Evolutionary conservation across 2,888 invertebrate species (phyloP).

Genomic region (Heliconius sara): DNA sequence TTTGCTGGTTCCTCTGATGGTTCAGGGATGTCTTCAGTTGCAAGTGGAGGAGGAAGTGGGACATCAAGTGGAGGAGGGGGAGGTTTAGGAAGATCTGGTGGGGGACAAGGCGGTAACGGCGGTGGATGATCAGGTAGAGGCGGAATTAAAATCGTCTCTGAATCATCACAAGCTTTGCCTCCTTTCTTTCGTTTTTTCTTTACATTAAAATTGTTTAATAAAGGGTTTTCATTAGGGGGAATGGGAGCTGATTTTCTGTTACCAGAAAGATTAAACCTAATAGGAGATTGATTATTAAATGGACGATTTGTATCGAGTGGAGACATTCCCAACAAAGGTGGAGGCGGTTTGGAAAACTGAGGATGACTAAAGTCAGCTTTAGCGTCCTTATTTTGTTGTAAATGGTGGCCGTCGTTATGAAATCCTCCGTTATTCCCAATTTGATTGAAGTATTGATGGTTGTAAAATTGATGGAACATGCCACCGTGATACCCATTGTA

Average conservation of each 20-base stretch:
- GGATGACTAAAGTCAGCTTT: conserved; percentile 62
- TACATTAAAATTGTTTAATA: conserved; percentile 75
- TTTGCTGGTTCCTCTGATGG: conserved; percentile 64
- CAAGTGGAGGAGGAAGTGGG: conserved; percentile 76
- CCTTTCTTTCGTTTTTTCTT: conserved; percentile 90
- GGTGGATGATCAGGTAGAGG: conserved; percentile 85
- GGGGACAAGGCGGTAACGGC: conserved; percentile 80
- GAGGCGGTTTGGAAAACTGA: conserved; percentile 70
- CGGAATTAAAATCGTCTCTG: conserved; percentile 62
- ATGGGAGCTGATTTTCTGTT: conserved; percentile 72
- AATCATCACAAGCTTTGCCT: conserved; percentile 84
- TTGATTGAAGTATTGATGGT: conserved; percentile 77
- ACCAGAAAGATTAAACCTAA: conserved; percentile 78
- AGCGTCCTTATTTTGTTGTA: conserved; percentile 65
- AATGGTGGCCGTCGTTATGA: conserved; percentile 63
- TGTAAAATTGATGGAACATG: conserved; percentile 79
- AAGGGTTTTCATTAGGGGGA: conserved; percentile 72
- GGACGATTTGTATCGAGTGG: conserved; percentile 74
- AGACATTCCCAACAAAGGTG: conserved; percentile 76
- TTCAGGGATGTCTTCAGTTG: conserved; percentile 72
- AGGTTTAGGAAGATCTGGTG: conserved; percentile 73
- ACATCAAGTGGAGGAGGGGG: conserved; percentile 69
- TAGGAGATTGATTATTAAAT: conserved; percentile 75
- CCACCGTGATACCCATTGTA: conserved; percentile 75
- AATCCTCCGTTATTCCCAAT: conserved; percentile 62